Evolutionary conservation across 2,888 invertebrate species (phyloP), one percentile per base, ranked within the genome.

Genomic region (Pristionchus entomophagus): DNA sequence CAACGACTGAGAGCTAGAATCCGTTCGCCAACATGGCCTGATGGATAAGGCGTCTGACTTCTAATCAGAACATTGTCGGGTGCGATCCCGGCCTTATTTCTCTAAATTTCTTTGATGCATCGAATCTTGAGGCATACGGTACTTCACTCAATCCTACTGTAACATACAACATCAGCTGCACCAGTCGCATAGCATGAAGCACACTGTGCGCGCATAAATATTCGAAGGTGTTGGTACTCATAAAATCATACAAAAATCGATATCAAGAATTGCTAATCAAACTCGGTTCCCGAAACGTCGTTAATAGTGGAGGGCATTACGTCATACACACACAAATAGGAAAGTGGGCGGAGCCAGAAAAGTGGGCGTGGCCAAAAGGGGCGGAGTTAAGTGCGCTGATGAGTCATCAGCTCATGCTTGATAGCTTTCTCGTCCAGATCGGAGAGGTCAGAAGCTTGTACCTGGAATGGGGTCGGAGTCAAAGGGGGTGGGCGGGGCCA

Each of bases 351-450:
- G 32, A 35, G 65, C 35, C 65, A 10, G n/a, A 26, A 56, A 32
- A 12, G 14, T 59, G 62, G 73, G 51, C 49, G 49, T 10, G 10
- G 62, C 10, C 26, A 45, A 45, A 53, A 65, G 45, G 86, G 5
- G 77, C 35, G 80, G 51, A 73, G 78, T 92, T 89, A 92, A 59
- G 89, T 87, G 88, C 93, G 91, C 88, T 93, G 93, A 85, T 91
- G 91, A 87, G 90, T 88, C 92, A 93, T 93, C 88, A 93, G 88
- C 78, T 93, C 93, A 89, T 89, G 88, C 91, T 93, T 93, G 90
- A 93, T 90, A 78, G 88, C 89, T 88, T 93, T 93, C 90, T 93
- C 93, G 88, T 93, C 93, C 49, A 93, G 89, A 85, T 93, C 93
- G 65, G 92, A 93, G 86, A 94, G 89, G 85, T 93, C 93, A 41